A percentile compares a stretch with the other conserved stretches of the same genome.
These are phyloP conservation scores for Geotrupes spiniger DNA, from an alignment of 2,888 invertebrate genomes.

Conservation along the genomic window DNA sequence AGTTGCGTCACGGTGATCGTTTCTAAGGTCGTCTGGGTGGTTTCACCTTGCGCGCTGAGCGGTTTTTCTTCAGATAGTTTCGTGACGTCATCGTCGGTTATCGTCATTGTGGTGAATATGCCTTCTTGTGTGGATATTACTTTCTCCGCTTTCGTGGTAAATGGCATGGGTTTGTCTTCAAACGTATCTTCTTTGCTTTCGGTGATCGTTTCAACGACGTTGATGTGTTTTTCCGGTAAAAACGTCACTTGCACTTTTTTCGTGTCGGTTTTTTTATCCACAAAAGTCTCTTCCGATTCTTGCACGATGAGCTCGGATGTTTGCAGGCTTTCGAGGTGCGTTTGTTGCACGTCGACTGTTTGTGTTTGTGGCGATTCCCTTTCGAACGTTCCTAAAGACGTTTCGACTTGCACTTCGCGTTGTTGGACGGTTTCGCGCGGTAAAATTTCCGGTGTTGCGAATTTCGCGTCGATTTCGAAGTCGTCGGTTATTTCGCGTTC, in stretches of 20 bases:
- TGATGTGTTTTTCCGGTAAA: conserved; percentile 46
- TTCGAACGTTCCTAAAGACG: conserved; percentile 40
- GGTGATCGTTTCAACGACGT: conserved; percentile 41
- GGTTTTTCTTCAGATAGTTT: conserved; percentile 32
- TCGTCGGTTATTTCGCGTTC: conserved; percentile 43
- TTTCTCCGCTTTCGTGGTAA: conserved; percentile 4
- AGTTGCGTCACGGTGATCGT: conserved; percentile 39
- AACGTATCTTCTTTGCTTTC: conserved; percentile 17
- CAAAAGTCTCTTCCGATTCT: conserved; percentile 49
- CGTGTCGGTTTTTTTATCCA: conserved; percentile 37
- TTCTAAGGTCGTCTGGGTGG: conserved; percentile 40
- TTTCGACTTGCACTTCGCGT: conserved; percentile 30
- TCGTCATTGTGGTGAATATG: conserved; percentile 33
- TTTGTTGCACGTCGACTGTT: conserved; percentile 45
- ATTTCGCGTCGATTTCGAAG: conserved; percentile 47
- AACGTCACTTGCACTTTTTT: conserved; percentile 50
- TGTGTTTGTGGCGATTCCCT: conserved; percentile 49
- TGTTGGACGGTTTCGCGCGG: conserved; percentile 33
- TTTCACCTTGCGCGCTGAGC: conserved; percentile 36
- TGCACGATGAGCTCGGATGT: conserved; percentile 52
- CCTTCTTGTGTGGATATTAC: conserved; percentile 38
- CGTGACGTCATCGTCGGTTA: conserved; percentile 32
- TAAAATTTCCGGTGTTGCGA: conserved; percentile 45
- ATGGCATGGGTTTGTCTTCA: conserved; percentile 4
- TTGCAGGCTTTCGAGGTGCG: conserved; percentile 47